Evolutionary conservation across 2,113 vertebrate genomes (phyloP).

Genomic region (Protomyctophum bolini): DNA sequence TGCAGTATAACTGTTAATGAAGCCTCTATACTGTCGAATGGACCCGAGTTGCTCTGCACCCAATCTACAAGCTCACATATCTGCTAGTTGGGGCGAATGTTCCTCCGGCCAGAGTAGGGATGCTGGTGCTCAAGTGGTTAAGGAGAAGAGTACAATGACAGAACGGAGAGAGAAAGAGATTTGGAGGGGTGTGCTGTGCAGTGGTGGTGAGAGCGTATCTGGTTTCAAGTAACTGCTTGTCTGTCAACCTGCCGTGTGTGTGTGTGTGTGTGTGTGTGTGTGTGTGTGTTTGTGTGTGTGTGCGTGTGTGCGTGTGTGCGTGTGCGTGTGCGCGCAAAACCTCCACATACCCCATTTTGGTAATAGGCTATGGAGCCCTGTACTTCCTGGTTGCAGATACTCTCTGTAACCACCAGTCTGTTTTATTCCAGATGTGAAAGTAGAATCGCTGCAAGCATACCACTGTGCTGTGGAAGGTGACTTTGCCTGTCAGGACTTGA

Average conservation of each 20-base stretch:
- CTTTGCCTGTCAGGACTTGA: conserved; percentile 70
- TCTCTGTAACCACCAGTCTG: not conserved
- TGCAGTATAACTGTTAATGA: too few species aligned
- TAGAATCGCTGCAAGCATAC: conserved; percentile 24
- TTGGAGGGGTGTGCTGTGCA: not conserved
- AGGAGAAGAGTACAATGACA: not conserved
- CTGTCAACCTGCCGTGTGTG: not conserved
- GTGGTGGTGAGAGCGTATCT: conserved; percentile 13
- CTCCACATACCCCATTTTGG: too few species aligned
- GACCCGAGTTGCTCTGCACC: too few species aligned
- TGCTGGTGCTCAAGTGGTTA: too few species aligned
- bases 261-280: not conserved
- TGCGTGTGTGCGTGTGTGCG: not conserved
- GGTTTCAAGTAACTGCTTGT: conserved; percentile 39
- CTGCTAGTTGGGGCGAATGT: too few species aligned
- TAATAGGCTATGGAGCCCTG: not conserved
- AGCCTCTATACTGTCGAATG: too few species aligned
- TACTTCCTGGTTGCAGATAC: not conserved
- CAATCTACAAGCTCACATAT: too few species aligned
- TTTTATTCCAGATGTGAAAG: not conserved
- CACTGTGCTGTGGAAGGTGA: conserved; percentile 5
- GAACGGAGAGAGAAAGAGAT: not conserved
- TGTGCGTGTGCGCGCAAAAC: not conserved
- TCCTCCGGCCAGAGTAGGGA: too few species aligned
- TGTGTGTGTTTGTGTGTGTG: not conserved